Conservation (phyloP, 2,797 vertebrate genomes). For the Sebastolobus alascanus region DNA sequence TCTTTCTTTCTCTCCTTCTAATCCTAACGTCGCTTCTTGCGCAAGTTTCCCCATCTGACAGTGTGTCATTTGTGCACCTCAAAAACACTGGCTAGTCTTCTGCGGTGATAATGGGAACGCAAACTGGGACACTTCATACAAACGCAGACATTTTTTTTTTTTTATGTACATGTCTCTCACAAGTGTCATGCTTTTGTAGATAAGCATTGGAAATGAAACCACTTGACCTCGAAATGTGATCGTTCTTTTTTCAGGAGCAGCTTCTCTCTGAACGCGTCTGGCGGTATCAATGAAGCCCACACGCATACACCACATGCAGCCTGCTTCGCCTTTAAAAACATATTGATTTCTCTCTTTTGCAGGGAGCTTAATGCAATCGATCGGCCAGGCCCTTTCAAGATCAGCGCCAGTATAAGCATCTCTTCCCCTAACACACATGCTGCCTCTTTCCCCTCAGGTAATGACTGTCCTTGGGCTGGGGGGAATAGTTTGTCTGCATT, state of each 20-base stretch:
- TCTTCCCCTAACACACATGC: conserved; percentile 80
- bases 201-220: conserved; percentile 67
- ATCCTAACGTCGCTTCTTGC: conserved; percentile 21
- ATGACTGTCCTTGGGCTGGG: conserved; percentile 85
- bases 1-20: conserved; percentile 37
- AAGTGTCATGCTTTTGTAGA: conserved; percentile 52
- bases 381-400: conserved; percentile 86
- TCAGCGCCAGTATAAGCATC: conserved; percentile 85
- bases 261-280: conserved; percentile 59
- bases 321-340: conserved; percentile 86
- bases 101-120: conserved; percentile 40
- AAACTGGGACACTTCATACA: conserved; percentile 28
- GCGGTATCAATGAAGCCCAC: conserved; percentile 80
- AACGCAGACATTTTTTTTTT: neutral
- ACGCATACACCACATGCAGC: conserved; percentile 77
- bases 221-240: conserved; percentile 75
- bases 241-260: conserved; percentile 65
- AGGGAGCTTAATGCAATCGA: conserved; percentile 87
- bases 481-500: conserved; percentile 82
- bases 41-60: conserved; percentile 53
- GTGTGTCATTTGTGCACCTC: conserved; percentile 54
- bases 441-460: conserved; percentile 81
- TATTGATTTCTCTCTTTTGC: conserved; percentile 87
- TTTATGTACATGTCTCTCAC: conserved; percentile 42
- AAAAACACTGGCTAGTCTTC: conserved; percentile 37